These are phyloP conservation scores for Metopolophium dirhodum DNA, from an alignment of 1,140 invertebrate genomes.

Conservation along the genomic window DNA sequence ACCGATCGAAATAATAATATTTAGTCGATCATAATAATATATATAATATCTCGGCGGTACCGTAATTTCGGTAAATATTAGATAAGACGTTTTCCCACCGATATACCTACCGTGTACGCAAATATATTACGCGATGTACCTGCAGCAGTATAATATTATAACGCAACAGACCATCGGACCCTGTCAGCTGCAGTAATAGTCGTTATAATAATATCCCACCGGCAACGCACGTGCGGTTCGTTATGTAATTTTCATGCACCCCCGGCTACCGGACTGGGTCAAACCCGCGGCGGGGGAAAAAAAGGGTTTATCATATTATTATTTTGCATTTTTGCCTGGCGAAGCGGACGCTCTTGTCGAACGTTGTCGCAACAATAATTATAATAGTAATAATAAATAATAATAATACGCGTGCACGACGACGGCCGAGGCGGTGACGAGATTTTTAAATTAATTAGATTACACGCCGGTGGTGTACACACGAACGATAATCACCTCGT, in stretches of 20 bases:
- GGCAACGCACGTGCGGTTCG: not conserved
- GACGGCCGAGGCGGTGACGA: not conserved
- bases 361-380: not conserved
- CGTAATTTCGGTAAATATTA: not conserved
- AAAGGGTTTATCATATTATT: not conserved
- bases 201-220: not conserved
- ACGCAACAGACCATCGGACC: not conserved
- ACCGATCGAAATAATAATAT: not conserved
- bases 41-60: not conserved
- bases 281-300: too few relatives aligned
- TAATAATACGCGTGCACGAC: not conserved
- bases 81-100: not conserved
- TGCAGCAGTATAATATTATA: too few relatives aligned
- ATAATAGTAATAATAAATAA: not conserved
- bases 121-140: not conserved
- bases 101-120: not conserved
- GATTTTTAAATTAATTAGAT: conserved; percentile 43
- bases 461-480: not conserved
- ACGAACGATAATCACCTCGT: not conserved
- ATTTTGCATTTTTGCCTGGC: not conserved
- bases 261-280: not conserved
- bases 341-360: not conserved
- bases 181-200: not conserved
- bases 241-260: not conserved
- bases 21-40: not conserved